These are phyloP conservation scores for Ardeotis arabs DNA, from an alignment of 2,113 vertebrate genomes.

Conservation along the genomic window DNA sequence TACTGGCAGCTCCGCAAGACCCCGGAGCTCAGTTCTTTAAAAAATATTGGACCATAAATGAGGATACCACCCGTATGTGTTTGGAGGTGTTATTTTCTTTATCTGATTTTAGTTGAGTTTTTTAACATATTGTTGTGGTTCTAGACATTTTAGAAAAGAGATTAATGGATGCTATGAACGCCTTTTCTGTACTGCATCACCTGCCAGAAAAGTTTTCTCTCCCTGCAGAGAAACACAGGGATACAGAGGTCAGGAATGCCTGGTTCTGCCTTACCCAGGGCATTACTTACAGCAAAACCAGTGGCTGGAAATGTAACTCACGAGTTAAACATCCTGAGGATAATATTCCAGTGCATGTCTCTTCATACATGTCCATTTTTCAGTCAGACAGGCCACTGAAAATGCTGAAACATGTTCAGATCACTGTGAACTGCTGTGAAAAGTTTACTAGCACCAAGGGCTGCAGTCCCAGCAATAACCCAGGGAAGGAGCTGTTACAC, in stretches of 20 bases:
- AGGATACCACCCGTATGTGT: neutral
- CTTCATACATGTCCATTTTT: neutral
- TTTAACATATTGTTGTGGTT: neutral
- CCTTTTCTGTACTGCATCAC: neutral
- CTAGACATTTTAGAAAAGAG: neutral
- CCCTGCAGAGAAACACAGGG: neutral
- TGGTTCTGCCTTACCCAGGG: neutral
- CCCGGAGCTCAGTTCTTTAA: neutral
- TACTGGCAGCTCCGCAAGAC: neutral
- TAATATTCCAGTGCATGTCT: neutral
- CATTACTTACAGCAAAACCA: neutral
- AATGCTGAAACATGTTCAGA: neutral
- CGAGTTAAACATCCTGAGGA: neutral
- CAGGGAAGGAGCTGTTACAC: neutral
- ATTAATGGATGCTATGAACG: neutral
- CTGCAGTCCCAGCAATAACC: neutral
- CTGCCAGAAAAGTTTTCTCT: neutral
- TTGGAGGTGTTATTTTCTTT: neutral
- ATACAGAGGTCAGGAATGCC: neutral
- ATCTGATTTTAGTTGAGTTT: neutral
- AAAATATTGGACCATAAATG: neutral
- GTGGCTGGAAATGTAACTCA: neutral
- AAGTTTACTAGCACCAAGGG: neutral
- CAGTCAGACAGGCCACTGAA: neutral
- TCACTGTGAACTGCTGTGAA: neutral